Evolutionary conservation across 1,140 invertebrate genomes (phyloP), one percentile per base, ranked within the genome.

Genomic region (Zaprionus inermis): DNA sequence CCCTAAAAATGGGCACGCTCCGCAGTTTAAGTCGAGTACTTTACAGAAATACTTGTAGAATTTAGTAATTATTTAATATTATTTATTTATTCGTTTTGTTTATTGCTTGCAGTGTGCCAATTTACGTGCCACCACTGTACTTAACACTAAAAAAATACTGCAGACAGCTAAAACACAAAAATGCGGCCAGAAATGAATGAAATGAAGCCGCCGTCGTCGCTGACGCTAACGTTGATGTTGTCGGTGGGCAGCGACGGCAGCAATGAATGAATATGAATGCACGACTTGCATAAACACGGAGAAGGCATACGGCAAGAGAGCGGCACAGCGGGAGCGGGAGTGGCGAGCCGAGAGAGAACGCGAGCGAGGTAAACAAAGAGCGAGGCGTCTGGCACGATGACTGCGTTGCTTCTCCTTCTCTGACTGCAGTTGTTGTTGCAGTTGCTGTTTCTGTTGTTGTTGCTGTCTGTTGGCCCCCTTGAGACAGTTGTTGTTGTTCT

Each of bases 171-270:
- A 64, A 59, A 44, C 84, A 81, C 76, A 84, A 84, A 86, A 75
- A 77, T 79, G 78, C 78, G 59, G 65, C 75, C 78, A 81, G 74
- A 78, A 85, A 86, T 84, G 82, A 85, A 85, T 85, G 81, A 85
- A 85, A 85, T 81, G 78, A 74, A 56, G 56, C 65, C 71, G 65
- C 51, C 51, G 51, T 6, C 51, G 36, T 16, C 63, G 52, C 20
- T 12, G 32, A 2, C 51, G 16, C 32, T 4, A 4, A 24, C 46
- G 49, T 28, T 30, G 5, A 46, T 52, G 52, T 67, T 58, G 22
- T 1, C 16, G 49, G 34, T 63, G 54, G 69, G 46, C 76, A 68
- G 71, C 71, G 55, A 60, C 64, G 55, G 77, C 70, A 71, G 68
- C 68, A 84, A 86, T 86, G 75, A 84, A 84, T 88, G 77, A 76